Percentiles rank a stretch among this genome's conserved stretches.
Evolutionary conservation across 2,113 vertebrate species (phyloP).

Genomic region (Nasalis larvatus): DNA sequence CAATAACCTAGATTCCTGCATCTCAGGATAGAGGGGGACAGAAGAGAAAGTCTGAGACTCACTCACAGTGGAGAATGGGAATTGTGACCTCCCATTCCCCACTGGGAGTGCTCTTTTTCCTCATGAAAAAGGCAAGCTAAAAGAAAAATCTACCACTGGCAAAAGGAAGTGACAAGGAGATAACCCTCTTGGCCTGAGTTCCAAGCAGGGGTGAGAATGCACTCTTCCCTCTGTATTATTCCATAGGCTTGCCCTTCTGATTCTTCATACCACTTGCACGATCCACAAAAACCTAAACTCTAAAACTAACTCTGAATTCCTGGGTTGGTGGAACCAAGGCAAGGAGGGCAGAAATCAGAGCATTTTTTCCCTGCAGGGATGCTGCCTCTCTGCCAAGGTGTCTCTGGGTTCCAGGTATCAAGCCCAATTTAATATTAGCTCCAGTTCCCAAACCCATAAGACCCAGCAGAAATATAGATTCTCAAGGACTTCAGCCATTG

Average conservation of each 20-base stretch:
- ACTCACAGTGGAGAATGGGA: neutral
- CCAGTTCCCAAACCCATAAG: neutral
- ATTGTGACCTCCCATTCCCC: neutral
- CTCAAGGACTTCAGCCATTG: neutral
- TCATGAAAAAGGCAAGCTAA: neutral
- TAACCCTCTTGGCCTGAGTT: neutral
- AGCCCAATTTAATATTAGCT: neutral
- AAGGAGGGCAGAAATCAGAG: neutral
- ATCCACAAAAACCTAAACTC: neutral
- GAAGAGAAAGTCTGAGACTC: neutral
- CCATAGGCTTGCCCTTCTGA: neutral
- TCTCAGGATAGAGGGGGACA: neutral
- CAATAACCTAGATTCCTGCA: neutral
- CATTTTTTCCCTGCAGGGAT: neutral
- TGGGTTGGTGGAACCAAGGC: neutral
- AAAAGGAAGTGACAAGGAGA: neutral
- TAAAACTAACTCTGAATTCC: neutral
- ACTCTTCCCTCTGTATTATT: neutral
- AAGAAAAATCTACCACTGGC: neutral
- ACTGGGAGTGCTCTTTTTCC: neutral
- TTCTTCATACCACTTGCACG: neutral
- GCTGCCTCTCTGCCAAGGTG: neutral
- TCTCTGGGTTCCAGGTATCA: neutral
- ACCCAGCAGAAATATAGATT: neutral
- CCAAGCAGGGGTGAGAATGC: neutral